Percentiles rank a stretch among this genome's conserved stretches.
Evolutionary conservation across 2,888 invertebrate genomes (phyloP).

Genomic region (Microplitis deprimator): DNA sequence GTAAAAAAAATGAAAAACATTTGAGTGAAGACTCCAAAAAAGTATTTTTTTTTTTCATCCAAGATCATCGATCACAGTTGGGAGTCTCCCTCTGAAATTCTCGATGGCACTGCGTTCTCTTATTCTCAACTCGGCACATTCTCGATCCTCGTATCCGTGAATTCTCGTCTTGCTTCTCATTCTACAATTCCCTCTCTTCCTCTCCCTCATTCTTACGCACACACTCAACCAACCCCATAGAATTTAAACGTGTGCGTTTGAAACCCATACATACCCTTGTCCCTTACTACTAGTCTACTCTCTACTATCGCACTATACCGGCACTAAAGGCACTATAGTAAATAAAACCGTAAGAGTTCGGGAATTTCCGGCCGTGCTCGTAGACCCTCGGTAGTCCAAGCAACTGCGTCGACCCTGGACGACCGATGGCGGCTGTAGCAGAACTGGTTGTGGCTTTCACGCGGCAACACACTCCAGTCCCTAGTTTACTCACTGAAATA

Average conservation of each 20-base stretch:
- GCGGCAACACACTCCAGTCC: constrained; percentile 56
- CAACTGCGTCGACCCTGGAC: constrained; percentile 61
- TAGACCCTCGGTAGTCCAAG: constrained; percentile 16
- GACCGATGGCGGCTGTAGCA: constrained; percentile 67
- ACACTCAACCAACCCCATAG: not conserved
- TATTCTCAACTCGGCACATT: constrained; percentile 23
- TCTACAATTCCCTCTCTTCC: not conserved
- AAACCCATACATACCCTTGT: not conserved
- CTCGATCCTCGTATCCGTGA: constrained; percentile 22
- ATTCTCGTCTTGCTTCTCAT: not conserved
- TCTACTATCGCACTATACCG: constrained; percentile 22
- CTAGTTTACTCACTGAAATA: not conserved
- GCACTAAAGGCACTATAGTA: constrained; percentile 21
- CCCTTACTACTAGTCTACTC: not conserved
- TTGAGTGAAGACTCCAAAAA: not conserved
- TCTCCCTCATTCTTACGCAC: constrained; percentile 9
- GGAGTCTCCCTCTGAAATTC: constrained; percentile 32
- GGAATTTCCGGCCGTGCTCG: constrained; percentile 42
- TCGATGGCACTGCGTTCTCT: constrained; percentile 26
- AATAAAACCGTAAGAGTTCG: constrained; percentile 53
- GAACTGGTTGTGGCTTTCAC: constrained; percentile 67
- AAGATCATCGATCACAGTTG: constrained; percentile 45
- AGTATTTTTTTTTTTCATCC: constrained; percentile 22
- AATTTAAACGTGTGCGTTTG: constrained; percentile 12
- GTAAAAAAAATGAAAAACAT: constrained; percentile 12